phyloP scores from a whole-genome alignment of 2,888 invertebrate genomes.

The Metopia argyrocephala region DNA sequence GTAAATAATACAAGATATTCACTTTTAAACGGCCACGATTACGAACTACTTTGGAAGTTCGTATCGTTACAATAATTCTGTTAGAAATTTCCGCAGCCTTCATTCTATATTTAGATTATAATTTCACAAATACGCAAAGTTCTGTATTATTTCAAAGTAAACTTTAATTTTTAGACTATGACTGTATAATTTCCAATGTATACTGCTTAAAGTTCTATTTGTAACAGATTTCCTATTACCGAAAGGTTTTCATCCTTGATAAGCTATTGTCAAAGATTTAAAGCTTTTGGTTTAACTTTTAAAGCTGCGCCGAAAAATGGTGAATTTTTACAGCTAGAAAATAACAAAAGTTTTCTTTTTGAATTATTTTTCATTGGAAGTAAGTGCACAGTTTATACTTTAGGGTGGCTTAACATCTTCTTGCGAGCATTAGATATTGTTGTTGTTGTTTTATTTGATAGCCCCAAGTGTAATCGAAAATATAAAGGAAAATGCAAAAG shows the following conservation, averaged over 20 bases:
- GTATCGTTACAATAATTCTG: too few species aligned
- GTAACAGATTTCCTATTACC: too few species aligned
- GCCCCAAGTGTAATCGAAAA: neutral
- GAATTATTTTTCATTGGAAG: constrained; percentile 18
- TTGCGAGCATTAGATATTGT: neutral
- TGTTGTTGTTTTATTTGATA: neutral
- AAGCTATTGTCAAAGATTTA: constrained; percentile 1
- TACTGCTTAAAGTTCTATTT: too few species aligned
- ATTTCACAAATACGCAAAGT: too few species aligned
- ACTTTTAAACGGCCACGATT: too few species aligned
- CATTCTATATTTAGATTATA: too few species aligned
- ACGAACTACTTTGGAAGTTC: too few species aligned
- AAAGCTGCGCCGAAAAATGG: neutral
- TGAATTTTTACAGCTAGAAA: constrained; percentile 7
- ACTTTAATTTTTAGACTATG: too few species aligned
- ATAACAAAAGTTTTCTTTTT: neutral
- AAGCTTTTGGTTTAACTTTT: neutral
- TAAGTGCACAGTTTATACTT: constrained; percentile 2
- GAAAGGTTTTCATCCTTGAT: neutral
- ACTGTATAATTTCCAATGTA: too few species aligned
- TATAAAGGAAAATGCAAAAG: constrained; percentile 39
- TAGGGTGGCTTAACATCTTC: neutral
- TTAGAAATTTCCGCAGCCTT: too few species aligned
- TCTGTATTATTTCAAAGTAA: too few species aligned
- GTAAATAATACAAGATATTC: too few species aligned